phyloP scores from a whole-genome alignment of 1,140 invertebrate genomes.

The Drosophila dunni region DNA sequence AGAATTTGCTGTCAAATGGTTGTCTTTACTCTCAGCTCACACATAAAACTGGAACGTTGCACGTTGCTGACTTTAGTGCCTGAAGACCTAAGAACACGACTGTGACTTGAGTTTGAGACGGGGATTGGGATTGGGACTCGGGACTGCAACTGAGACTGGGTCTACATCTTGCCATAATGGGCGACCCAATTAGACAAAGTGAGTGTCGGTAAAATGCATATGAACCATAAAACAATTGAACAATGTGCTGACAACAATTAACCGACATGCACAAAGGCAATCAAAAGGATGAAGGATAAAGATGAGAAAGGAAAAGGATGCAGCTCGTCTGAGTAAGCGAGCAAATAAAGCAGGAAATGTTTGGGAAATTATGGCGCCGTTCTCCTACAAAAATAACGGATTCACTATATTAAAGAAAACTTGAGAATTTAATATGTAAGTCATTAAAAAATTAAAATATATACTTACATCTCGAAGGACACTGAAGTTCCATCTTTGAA shows the following conservation, averaged over 20 bases:
- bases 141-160: constrained; percentile 16
- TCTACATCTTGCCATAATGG: constrained; percentile 56
- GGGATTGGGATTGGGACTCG: not conserved
- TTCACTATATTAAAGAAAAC: too few relatives aligned
- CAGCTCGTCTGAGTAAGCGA: too few relatives aligned
- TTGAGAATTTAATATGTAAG: too few relatives aligned
- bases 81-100: not conserved
- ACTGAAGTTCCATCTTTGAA: too few relatives aligned
- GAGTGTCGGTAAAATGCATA: constrained; percentile 76
- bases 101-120: constrained; percentile 13
- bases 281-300: constrained; percentile 18
- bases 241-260: constrained; percentile 72
- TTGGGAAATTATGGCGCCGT: not conserved
- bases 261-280: constrained; percentile 47
- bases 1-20: constrained; percentile 70
- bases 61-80: constrained; percentile 36
- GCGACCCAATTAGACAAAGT: constrained; percentile 82
- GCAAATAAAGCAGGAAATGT: not conserved
- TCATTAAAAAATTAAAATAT: too few relatives aligned
- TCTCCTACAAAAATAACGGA: too few relatives aligned
- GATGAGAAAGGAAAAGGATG: not conserved
- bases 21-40: constrained; percentile 63
- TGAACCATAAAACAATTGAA: constrained; percentile 83
- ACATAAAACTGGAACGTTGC: constrained; percentile 68
- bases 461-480: too few relatives aligned